These are phyloP conservation scores for Drosophila picticornis DNA, from an alignment of 2,888 invertebrate species.

Conservation along the genomic window DNA sequence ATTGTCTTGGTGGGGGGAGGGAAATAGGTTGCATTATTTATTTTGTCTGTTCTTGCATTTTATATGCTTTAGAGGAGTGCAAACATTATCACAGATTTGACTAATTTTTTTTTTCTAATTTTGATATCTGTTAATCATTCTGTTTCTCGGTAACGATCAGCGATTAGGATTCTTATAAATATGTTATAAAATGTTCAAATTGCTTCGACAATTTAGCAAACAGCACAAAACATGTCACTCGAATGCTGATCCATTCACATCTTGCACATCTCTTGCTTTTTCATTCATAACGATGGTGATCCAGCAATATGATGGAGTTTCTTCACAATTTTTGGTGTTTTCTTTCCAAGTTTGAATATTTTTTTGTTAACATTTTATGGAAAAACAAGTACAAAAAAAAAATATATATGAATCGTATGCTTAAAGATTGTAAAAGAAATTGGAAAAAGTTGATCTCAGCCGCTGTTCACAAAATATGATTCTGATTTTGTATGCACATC, in stretches of 20 bases:
- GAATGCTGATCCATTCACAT: background rate
- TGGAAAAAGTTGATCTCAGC: background rate
- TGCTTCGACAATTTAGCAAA: background rate
- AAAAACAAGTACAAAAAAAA: background rate
- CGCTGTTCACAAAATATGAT: background rate
- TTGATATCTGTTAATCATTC: background rate
- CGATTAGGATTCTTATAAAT: background rate
- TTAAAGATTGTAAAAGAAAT: background rate
- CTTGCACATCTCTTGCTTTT: background rate
- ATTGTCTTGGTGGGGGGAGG: background rate
- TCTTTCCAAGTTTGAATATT: background rate
- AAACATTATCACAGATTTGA: background rate
- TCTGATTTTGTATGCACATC: background rate
- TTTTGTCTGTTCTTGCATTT: background rate
- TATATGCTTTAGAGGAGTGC: background rate
- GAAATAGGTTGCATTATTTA: background rate
- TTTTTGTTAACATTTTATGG: background rate
- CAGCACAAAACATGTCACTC: background rate
- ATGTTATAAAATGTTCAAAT: background rate
- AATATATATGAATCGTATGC: background rate
- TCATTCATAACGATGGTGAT: background rate
- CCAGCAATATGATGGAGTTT: background rate
- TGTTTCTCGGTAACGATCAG: background rate
- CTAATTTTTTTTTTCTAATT: background rate
- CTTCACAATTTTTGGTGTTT: background rate